A percentile compares a stretch with the other conserved stretches of the same genome.
phyloP scores from a whole-genome alignment of 2,888 invertebrate species.

The Athalia cordata region DNA sequence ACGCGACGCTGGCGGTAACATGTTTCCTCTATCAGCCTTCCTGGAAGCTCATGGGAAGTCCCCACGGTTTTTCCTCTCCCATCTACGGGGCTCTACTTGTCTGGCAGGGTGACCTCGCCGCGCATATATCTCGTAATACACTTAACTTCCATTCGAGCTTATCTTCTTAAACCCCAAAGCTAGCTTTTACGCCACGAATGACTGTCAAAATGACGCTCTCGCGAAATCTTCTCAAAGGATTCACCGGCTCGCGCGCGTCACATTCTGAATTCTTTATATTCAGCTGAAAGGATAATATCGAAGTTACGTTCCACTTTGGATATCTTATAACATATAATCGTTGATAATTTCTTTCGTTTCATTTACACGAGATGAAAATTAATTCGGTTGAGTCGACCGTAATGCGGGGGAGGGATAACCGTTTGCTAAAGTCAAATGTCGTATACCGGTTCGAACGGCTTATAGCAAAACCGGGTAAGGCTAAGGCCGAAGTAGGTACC shows the following conservation, averaged over 20 bases:
- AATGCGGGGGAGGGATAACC: too few species aligned
- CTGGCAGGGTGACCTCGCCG: conserved; percentile 39
- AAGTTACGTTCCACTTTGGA: too few species aligned
- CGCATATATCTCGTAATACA: conserved; percentile 52
- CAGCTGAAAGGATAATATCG: too few species aligned
- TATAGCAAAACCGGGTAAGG: conserved; percentile 16
- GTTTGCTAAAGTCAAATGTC: too few species aligned
- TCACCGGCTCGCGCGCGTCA: neutral
- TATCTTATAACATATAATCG: too few species aligned
- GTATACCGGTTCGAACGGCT: neutral
- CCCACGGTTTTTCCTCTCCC: conserved; percentile 50
- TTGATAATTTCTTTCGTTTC: too few species aligned
- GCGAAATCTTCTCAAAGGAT: conserved; percentile 11
- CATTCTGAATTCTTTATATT: too few species aligned
- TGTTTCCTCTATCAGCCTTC: conserved; percentile 63
- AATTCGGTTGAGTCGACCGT: too few species aligned
- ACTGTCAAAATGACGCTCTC: conserved; percentile 27
- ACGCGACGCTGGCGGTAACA: conserved; percentile 57
- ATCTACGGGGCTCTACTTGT: conserved; percentile 43
- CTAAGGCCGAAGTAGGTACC: conserved; percentile 29
- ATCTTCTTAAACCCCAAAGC: conserved; percentile 33
- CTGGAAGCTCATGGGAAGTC: conserved; percentile 49
- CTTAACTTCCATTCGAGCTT: conserved; percentile 41
- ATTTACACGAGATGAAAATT: too few species aligned
- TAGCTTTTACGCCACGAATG: conserved; percentile 34